These are phyloP conservation scores for Agraylea sexmaculata DNA, from an alignment of 1,140 invertebrate genomes.

Conservation along the genomic window DNA sequence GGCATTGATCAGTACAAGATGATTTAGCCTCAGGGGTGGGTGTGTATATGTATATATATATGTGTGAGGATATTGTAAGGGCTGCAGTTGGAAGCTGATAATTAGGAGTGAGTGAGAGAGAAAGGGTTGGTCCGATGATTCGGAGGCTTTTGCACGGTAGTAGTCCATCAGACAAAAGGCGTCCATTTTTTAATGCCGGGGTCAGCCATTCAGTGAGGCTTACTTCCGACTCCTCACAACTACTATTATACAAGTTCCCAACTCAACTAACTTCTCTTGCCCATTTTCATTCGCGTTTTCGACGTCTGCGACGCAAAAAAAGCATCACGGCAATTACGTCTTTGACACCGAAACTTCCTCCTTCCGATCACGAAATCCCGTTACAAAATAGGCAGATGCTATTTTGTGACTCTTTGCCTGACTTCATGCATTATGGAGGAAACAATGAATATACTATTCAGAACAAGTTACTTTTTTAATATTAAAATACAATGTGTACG, in stretches of 20 bases:
- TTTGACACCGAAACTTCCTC: no score
- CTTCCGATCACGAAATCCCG: no score
- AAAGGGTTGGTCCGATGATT: constrained; percentile 14
- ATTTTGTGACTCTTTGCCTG: no score
- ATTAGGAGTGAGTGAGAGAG: constrained; percentile 19
- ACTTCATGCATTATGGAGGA: no score
- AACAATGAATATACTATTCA: no score
- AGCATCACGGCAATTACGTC: no score
- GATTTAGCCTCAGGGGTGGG: no score
- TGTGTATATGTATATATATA: no score
- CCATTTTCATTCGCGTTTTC: not conserved
- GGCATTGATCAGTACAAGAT: no score
- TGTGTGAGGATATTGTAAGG: constrained; percentile 2
- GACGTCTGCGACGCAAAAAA: not conserved
- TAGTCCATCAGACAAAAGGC: constrained; percentile 15
- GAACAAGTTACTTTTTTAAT: no score
- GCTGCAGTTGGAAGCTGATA: constrained; percentile 11
- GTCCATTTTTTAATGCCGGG: constrained; percentile 19
- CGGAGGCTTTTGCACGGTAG: constrained; percentile 20
- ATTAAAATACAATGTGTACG: no score
- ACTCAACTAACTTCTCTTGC: not conserved
- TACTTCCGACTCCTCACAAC: constrained; percentile 8
- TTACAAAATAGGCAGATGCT: no score
- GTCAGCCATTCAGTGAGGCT: constrained; percentile 14
- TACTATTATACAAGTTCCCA: constrained; percentile 7